Evolutionary conservation across 2,797 vertebrate genomes (phyloP).

Genomic region (Vultur gryphus): DNA sequence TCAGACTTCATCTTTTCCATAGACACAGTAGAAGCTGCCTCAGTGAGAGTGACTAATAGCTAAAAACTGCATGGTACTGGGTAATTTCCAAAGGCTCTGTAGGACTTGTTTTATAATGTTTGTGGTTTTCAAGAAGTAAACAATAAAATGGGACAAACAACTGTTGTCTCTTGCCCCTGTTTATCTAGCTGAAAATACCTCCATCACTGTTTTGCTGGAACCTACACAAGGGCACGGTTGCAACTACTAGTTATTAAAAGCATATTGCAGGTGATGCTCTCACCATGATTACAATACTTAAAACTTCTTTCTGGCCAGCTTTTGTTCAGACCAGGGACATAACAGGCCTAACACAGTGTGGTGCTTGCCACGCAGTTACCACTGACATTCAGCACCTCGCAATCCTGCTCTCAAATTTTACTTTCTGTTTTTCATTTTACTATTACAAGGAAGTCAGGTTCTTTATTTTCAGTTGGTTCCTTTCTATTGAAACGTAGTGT

Average conservation of each 20-base stretch:
- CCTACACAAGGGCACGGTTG: not conserved
- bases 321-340: not conserved
- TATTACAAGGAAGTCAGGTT: not conserved
- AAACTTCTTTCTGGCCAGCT: not conserved
- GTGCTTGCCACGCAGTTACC: not conserved
- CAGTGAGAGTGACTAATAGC: conserved; percentile 62
- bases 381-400: not conserved
- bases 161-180: conserved; percentile 45
- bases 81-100: conserved; percentile 65
- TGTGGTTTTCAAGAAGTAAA: conserved; percentile 69
- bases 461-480: not conserved
- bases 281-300: not conserved
- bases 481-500: not conserved
- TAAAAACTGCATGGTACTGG: conserved; percentile 61
- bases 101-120: conserved; percentile 66
- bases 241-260: not conserved
- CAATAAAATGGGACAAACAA: conserved; percentile 68
- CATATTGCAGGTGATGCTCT: not conserved
- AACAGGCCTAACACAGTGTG: accelerated
- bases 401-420: not conserved
- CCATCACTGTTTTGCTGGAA: not conserved
- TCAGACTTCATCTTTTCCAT: conserved; percentile 54
- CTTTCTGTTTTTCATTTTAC: not conserved
- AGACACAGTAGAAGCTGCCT: conserved; percentile 35
- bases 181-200: conserved; percentile 59